Percentiles rank a stretch among this genome's conserved stretches.
Conservation (phyloP, 1,140 invertebrate genomes). For the Drosophila takahashii region DNA sequence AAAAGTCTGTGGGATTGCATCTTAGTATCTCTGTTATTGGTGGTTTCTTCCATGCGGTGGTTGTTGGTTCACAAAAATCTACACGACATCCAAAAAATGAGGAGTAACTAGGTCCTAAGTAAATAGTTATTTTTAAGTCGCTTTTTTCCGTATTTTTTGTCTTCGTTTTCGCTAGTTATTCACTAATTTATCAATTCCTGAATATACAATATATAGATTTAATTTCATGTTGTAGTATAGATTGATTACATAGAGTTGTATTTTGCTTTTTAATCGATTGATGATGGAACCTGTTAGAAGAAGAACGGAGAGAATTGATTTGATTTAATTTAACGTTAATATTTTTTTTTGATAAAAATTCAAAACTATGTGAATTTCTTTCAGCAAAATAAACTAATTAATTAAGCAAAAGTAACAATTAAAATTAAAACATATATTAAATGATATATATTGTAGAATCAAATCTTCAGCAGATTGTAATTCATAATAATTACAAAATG, state of each 20-base stretch:
- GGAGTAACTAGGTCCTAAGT: conserved; percentile 35
- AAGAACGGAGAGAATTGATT: neutral
- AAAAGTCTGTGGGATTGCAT: conserved; percentile 28
- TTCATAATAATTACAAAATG: too few species aligned
- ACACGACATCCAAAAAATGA: conserved; percentile 42
- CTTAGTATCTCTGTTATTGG: conserved; percentile 24
- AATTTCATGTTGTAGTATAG: conserved; percentile 15
- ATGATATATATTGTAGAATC: too few species aligned
- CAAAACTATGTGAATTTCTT: too few species aligned
- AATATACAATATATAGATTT: conserved; percentile 59
- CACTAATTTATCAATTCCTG: conserved; percentile 70
- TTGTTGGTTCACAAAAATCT: conserved; percentile 39
- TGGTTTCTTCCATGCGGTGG: conserved; percentile 30
- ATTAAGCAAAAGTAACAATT: too few species aligned
- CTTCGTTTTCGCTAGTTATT: conserved; percentile 30
- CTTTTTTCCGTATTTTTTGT: conserved; percentile 4
- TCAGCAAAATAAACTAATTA: too few species aligned
- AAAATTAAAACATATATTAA: neutral
- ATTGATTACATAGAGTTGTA: conserved; percentile 25
- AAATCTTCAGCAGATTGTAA: too few species aligned
- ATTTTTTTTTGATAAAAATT: neutral
- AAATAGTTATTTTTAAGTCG: conserved; percentile 28
- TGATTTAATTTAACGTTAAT: neutral
- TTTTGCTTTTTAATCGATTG: conserved; percentile 25
- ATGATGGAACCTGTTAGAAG: conserved; percentile 24